phyloP scores from a whole-genome alignment of 2,113 vertebrate genomes.

The Lynx canadensis region DNA sequence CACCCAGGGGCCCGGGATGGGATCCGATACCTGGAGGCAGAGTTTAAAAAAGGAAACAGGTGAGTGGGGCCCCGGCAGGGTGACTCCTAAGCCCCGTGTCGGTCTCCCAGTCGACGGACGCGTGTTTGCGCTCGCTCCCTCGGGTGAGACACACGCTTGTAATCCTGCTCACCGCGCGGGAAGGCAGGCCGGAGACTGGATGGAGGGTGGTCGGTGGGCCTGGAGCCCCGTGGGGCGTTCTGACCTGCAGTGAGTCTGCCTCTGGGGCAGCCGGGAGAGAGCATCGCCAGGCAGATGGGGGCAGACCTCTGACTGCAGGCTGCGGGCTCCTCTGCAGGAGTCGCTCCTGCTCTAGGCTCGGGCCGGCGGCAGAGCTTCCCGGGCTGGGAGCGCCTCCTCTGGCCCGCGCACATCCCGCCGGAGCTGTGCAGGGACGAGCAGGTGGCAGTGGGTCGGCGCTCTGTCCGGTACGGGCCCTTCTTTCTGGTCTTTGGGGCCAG shows the following conservation, averaged over 20 bases:
- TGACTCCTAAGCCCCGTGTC: background rate
- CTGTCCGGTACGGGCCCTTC: background rate
- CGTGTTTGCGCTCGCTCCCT: background rate
- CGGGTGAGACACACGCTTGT: background rate
- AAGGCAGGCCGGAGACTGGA: background rate
- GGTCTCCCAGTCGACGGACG: accelerated
- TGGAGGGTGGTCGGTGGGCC: background rate
- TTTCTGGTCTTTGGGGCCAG: background rate
- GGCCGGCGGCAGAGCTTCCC: background rate
- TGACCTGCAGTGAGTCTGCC: background rate
- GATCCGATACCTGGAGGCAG: constrained; percentile 96
- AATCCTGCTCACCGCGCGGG: background rate
- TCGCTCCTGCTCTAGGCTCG: background rate
- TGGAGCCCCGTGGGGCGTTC: background rate
- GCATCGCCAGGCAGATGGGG: background rate
- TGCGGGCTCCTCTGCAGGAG: background rate
- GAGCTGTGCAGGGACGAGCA: background rate
- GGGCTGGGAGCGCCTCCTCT: background rate
- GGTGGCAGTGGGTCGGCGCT: background rate
- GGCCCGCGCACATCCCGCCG: background rate
- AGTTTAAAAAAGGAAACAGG: constrained; percentile 99
- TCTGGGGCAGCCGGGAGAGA: background rate
- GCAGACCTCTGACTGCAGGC: background rate
- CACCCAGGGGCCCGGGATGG: constrained; percentile 94
- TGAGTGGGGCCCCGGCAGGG: constrained; percentile 62